A percentile compares a stretch with the other conserved stretches of the same genome.
Conservation (phyloP, 1,140 invertebrate species). For the Drosophila ercepeae region DNA sequence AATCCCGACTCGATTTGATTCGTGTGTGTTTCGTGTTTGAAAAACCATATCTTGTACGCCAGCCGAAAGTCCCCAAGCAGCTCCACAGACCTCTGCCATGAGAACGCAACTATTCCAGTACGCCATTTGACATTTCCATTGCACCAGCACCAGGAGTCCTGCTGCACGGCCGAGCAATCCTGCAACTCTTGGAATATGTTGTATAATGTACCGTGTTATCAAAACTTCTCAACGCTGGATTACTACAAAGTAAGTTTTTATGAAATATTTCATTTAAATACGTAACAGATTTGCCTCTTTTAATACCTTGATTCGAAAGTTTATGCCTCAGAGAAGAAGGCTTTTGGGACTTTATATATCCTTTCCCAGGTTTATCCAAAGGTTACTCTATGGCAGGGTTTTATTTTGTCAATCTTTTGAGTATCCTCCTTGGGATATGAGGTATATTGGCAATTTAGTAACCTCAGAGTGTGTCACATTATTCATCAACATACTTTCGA, state of each 20-base stretch:
- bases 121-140: constrained; percentile 14
- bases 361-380: too few species aligned
- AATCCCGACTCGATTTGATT: neutral
- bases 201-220: constrained; percentile 83
- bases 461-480: too few species aligned
- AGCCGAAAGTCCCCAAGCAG: neutral
- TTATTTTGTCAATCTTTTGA: too few species aligned
- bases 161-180: constrained; percentile 12
- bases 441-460: too few species aligned
- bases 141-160: constrained; percentile 2
- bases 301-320: too few species aligned
- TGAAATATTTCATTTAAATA: too few species aligned
- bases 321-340: too few species aligned
- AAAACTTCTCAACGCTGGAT: constrained; percentile 83
- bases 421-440: too few species aligned
- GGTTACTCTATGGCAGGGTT: too few species aligned
- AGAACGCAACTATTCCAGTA: neutral
- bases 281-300: too few species aligned
- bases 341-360: too few species aligned
- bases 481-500: too few species aligned
- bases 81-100: constrained; percentile 2
- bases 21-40: constrained; percentile 16
- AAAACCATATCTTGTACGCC: neutral
- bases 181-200: constrained; percentile 80
- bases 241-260: constrained; percentile 82